Evolutionary conservation across 2,888 invertebrate genomes (phyloP), one percentile per base, ranked within the genome.

Genomic region (Drosophila colorata): DNA sequence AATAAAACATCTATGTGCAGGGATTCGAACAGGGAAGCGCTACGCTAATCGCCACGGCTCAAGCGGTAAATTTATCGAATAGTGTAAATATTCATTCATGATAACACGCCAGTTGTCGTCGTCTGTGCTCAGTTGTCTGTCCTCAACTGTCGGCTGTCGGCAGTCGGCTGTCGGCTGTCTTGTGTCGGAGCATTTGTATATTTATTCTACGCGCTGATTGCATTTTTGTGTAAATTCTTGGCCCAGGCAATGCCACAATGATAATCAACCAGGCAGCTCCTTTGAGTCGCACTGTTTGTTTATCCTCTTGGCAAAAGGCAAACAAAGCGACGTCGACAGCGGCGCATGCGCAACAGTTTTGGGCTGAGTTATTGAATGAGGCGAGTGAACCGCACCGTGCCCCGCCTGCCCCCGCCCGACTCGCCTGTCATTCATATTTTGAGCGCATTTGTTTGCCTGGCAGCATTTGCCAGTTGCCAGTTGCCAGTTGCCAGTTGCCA

Each of bases 191-290:
- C 28, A 41, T 28, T 74, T 80, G 71, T 78, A 74, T 82, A 78
- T 82, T 85, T 80, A 85, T 75, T 63, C 61, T 44, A 53, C 48
- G 56, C 66, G 74, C 59, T 82, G 87, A 85, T 87, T 80, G 85
- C 80, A 85, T 87, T 85, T 87, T 80, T 85, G 87, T 85, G 87
- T 87, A 82, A 87, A 85, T 87, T 82, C 82, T 63, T 65, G 59
- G 25, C 25, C 25, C 25, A 25, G 25, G 25, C 25, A 25, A 8
- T 7, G 28, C 57, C 57, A 49, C 33, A 25, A 74, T 66, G 57
- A 73, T 69, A 64, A 59, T 58, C 64, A 53, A 49, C 13, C n/a
- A 9, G 38, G 28, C 52, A 60, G 60, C 67, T 67, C 38, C 65
- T 60, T 57, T 18, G 18, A 25, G 44, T 25, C 31, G 31, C 37